phyloP scores from a whole-genome alignment of 2,888 invertebrate genomes.

The Agonopterix heracliana region DNA sequence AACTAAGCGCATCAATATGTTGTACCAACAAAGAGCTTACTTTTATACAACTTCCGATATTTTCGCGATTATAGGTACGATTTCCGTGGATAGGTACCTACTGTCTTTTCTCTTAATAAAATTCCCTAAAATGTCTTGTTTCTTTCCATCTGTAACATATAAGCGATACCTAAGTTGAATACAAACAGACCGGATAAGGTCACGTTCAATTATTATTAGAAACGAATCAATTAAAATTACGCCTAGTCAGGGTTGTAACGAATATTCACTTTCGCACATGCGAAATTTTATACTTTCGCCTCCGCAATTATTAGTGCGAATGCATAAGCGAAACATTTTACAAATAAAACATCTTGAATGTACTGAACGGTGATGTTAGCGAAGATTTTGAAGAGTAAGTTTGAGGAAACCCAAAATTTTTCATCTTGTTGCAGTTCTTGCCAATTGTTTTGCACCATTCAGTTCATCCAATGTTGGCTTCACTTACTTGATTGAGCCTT shows the following conservation, averaged over 20 bases:
- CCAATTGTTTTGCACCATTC: slow-evolving; percentile 1
- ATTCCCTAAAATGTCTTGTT: no score
- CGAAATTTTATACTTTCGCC: slow-evolving; percentile 5
- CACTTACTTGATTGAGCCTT: slow-evolving; percentile 6
- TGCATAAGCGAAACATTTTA: slow-evolving; percentile 10
- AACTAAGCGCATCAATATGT: no score
- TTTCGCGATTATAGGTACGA: no score
- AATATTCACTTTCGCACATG: slow-evolving; percentile 1
- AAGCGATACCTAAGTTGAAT: not conserved
- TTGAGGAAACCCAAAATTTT: not conserved
- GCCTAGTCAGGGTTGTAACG: slow-evolving; percentile 7
- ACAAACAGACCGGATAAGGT: not conserved
- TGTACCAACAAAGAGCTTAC: no score
- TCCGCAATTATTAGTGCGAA: slow-evolving; percentile 7
- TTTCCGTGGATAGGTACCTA: no score
- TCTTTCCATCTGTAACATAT: no score
- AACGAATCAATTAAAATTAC: not conserved
- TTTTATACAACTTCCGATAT: no score
- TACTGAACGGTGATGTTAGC: not conserved
- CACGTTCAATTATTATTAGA: not conserved
- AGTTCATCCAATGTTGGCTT: not conserved
- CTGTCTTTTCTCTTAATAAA: no score
- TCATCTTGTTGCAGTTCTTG: not conserved
- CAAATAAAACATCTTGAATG: not conserved
- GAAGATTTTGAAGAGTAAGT: not conserved